phyloP scores from a whole-genome alignment of 2,113 vertebrate species.

The Tauraco erythrolophus region DNA sequence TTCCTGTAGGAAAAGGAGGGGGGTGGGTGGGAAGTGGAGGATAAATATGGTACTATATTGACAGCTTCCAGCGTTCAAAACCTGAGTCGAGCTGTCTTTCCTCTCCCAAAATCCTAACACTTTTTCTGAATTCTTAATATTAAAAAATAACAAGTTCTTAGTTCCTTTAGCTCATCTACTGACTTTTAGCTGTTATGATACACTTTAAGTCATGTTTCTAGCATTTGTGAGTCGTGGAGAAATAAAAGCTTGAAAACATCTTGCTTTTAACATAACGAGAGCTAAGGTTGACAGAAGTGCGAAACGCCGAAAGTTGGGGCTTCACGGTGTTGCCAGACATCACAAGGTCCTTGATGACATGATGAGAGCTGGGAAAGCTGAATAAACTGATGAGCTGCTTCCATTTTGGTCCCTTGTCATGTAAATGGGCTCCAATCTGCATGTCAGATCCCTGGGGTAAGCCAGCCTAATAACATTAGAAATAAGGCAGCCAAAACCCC shows the following conservation, averaged over 20 bases:
- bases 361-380: conserved; percentile 24
- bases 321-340: background rate
- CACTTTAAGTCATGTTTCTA: background rate
- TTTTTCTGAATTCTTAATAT: background rate
- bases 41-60: background rate
- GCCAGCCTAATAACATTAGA: conserved; percentile 2
- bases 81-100: background rate
- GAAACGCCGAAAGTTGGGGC: background rate
- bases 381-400: conserved; percentile 43
- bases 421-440: conserved; percentile 51
- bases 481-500: background rate
- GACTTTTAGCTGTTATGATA: background rate
- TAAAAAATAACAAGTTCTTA: background rate
- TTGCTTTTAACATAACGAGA: background rate
- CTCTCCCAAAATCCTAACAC: background rate
- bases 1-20: background rate
- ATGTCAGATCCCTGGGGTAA: conserved; percentile 24
- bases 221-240: background rate
- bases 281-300: conserved; percentile 8
- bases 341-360: conserved; percentile 38
- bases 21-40: background rate
- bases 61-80: background rate
- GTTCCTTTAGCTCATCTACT: background rate
- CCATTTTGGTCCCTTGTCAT: conserved; percentile 44
- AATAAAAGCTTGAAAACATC: background rate